Evolutionary conservation across 2,113 vertebrate species (phyloP), one percentile per base, ranked within the genome.

Genomic region (Platysteira castanea): DNA sequence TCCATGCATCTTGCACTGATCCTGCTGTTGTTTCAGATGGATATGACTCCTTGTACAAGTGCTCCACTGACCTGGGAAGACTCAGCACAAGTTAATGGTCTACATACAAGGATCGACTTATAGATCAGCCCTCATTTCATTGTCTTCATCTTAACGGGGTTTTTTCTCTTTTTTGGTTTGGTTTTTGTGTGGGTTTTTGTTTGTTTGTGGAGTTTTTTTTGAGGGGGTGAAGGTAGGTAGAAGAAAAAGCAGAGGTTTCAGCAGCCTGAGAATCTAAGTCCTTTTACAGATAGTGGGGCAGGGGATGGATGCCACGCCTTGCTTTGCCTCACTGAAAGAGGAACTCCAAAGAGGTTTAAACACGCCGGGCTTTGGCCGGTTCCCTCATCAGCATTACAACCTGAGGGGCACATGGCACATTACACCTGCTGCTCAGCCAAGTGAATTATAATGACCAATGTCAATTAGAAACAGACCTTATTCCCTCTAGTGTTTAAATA

Each of bases 401-500:
- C 15, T 1, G 2, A 37, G 41, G 28, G n/a, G 9, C 31, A 33
- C 10, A 2, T 0, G 9, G 27, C 5, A 4, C 1, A 0, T 37
- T 33, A 21, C 21, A 39, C 26, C 31, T 6, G 9, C 64, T 74
- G 26, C 65, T 90, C 30, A 41, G 24, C 53, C 79, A 64, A 54
- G 28, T 5, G 16, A 68, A 75, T 63, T 44, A 31, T 42, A 41
- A 52, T 27, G 17, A 49, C 15, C 31, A 41, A 13, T 61, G 21
- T 35, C 35, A 41, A 19, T 47, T 69, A 79, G 50, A 69, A 81
- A 10, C 10, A 54, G 52, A 67, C 3, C 1, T 19, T 15, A 7
- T 65, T 94, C 30, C 9, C 4, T 33, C 59, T 74, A 47, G 37
- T 26, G 23, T 18, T 14, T 68, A 65, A 81, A 53, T 49, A 41